These are phyloP conservation scores for Papilio dardanus DNA, from an alignment of 1,140 invertebrate species.

Conservation along the genomic window DNA sequence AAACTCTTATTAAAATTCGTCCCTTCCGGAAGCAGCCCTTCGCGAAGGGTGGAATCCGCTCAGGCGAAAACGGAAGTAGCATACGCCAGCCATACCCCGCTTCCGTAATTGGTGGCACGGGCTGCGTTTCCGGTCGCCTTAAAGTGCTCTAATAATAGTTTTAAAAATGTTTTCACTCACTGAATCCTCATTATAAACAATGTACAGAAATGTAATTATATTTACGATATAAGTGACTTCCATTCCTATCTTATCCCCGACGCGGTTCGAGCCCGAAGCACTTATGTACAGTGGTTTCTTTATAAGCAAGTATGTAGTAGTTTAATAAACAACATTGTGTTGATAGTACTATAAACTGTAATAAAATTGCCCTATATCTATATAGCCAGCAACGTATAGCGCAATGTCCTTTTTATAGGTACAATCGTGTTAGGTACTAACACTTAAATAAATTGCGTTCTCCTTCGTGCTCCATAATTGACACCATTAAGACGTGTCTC, in stretches of 20 bases:
- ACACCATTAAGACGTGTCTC: slow-evolving; percentile 46
- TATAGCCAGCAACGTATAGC: slow-evolving; percentile 36
- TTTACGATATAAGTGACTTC: background rate
- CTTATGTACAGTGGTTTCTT: background rate
- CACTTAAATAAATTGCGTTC: slow-evolving; percentile 28
- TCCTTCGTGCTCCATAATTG: slow-evolving; percentile 45
- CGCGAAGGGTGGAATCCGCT: slow-evolving; percentile 65
- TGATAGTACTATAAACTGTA: slow-evolving; percentile 1
- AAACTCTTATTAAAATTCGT: slow-evolving; percentile 73
- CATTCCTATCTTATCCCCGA: too few species aligned
- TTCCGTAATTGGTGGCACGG: slow-evolving; percentile 75
- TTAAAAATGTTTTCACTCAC: slow-evolving; percentile 36
- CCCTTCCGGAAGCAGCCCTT: slow-evolving; percentile 75
- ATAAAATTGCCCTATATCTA: slow-evolving; percentile 34
- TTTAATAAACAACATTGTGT: background rate
- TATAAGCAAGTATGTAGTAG: background rate
- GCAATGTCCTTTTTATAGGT: slow-evolving; percentile 21
- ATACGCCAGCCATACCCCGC: slow-evolving; percentile 67
- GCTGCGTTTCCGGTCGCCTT: slow-evolving; percentile 71
- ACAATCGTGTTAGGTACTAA: background rate
- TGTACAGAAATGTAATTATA: background rate
- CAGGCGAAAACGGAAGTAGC: slow-evolving; percentile 77
- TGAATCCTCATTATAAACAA: slow-evolving; percentile 16
- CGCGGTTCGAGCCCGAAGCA: too few species aligned
- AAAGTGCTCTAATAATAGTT: slow-evolving; percentile 63